Percentiles rank a stretch among this genome's conserved stretches.
These are phyloP conservation scores for Apostichopus leukothele DNA, from an alignment of 53 echinoderm and acorn worm species.

Conservation along the genomic window DNA sequence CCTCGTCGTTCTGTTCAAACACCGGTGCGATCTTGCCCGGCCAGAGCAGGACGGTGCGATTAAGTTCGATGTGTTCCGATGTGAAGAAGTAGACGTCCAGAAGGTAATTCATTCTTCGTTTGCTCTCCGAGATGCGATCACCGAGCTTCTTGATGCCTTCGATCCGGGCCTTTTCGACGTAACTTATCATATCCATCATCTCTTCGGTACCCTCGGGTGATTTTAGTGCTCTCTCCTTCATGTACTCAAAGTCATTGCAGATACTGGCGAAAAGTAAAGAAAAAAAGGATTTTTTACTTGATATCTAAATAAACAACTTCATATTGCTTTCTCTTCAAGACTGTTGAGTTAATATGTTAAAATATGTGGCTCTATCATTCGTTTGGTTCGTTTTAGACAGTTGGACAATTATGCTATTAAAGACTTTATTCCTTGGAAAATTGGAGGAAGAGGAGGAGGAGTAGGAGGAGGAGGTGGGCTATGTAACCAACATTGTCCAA, in stretches of 20 bases:
- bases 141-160: slow-evolving; percentile 87
- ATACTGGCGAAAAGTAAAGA: slow-evolving; percentile 58
- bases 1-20: slow-evolving; percentile 97
- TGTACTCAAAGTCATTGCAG: slow-evolving; percentile 94
- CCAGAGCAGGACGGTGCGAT: slow-evolving; percentile 88
- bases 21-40: slow-evolving; percentile 86
- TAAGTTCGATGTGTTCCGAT: slow-evolving; percentile 88
- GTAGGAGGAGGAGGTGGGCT: no score
- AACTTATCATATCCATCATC: slow-evolving; percentile 93
- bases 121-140: slow-evolving; percentile 75
- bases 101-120: slow-evolving; percentile 81
- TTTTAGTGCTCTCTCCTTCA: slow-evolving; percentile 89
- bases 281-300: background rate
- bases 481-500: no score
- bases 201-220: slow-evolving; percentile 85
- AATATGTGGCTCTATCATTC: no score
- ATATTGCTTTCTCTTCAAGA: no score
- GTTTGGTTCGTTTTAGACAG: no score
- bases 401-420: no score
- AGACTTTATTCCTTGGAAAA: no score
- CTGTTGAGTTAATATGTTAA: no score
- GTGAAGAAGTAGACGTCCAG: slow-evolving; percentile 92
- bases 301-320: no score
- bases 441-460: no score
- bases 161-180: slow-evolving; percentile 91